Percentiles rank a stretch among this genome's conserved stretches.
Evolutionary conservation across 1,140 invertebrate genomes (phyloP).

Genomic region (Drusus annulatus): DNA sequence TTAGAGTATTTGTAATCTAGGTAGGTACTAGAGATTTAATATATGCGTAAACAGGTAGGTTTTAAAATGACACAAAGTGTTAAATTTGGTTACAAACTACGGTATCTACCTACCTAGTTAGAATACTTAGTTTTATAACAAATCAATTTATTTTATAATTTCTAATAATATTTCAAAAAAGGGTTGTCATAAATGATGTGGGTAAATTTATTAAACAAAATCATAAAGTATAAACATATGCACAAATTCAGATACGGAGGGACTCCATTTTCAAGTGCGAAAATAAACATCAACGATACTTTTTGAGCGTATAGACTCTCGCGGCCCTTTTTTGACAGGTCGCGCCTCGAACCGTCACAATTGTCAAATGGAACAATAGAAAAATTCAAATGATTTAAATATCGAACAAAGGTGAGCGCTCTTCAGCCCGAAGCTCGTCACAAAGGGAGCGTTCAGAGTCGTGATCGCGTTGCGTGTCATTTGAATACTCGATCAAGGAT

Average conservation of each 20-base stretch:
- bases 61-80: too few relatives aligned
- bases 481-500: slow-evolving; percentile 44
- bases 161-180: neutral
- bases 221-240: neutral
- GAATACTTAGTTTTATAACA: too few relatives aligned
- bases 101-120: too few relatives aligned
- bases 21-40: too few relatives aligned
- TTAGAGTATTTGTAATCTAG: too few relatives aligned
- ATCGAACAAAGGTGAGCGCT: slow-evolving; percentile 38
- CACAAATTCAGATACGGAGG: neutral
- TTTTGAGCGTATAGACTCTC: neutral
- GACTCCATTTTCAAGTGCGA: neutral
- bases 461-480: slow-evolving; percentile 50
- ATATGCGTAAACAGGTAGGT: too few relatives aligned
- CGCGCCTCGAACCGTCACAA: slow-evolving; percentile 38
- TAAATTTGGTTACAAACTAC: too few relatives aligned
- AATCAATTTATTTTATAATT: too few relatives aligned
- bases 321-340: slow-evolving; percentile 33
- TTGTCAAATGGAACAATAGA: slow-evolving; percentile 37
- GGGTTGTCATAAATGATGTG: neutral
- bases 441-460: slow-evolving; percentile 24
- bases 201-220: neutral
- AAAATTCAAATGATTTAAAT: slow-evolving; percentile 41
- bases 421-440: slow-evolving; percentile 20
- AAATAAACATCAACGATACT: slow-evolving; percentile 39